Conservation (phyloP, 2,888 invertebrate species). For the Papilio protenor region DNA sequence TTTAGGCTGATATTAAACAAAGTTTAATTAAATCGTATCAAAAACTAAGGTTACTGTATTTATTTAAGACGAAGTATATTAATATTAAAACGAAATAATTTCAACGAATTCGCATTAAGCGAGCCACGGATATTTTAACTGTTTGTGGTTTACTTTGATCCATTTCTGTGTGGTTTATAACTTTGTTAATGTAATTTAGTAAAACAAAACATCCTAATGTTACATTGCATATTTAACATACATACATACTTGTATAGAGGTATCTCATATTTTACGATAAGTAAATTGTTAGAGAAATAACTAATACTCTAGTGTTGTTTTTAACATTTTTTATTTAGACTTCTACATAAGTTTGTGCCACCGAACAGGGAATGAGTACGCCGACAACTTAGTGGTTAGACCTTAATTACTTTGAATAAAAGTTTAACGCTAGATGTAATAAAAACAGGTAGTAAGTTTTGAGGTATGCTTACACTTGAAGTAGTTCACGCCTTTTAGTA, state of each 20-base stretch:
- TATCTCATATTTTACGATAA: too few species aligned
- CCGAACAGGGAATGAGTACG: not conserved
- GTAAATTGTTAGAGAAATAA: too few species aligned
- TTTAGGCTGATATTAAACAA: not conserved
- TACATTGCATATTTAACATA: too few species aligned
- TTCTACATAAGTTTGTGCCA: not conserved
- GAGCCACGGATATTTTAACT: conserved; percentile 21
- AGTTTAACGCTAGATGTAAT: conserved; percentile 8
- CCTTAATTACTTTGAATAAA: conserved; percentile 19
- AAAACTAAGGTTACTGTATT: conserved; percentile 17
- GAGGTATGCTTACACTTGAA: conserved; percentile 14
- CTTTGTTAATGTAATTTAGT: conserved; percentile 7
- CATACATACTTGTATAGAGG: too few species aligned
- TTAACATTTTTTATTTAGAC: not conserved
- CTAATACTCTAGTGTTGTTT: too few species aligned
- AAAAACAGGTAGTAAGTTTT: conserved; percentile 14
- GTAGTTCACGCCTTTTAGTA: conserved; percentile 23
- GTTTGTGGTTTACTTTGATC: conserved; percentile 29
- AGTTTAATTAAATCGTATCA: conserved; percentile 7
- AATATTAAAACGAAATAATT: conserved; percentile 31
- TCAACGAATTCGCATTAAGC: conserved; percentile 19
- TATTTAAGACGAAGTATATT: conserved; percentile 22
- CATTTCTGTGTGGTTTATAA: conserved; percentile 8
- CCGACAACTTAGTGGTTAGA: conserved; percentile 17
- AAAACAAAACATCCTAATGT: not conserved